A percentile compares a stretch with the other conserved stretches of the same genome.
Evolutionary conservation across 2,797 vertebrate genomes (phyloP).

Genomic region (Setipinna tenuifilis): DNA sequence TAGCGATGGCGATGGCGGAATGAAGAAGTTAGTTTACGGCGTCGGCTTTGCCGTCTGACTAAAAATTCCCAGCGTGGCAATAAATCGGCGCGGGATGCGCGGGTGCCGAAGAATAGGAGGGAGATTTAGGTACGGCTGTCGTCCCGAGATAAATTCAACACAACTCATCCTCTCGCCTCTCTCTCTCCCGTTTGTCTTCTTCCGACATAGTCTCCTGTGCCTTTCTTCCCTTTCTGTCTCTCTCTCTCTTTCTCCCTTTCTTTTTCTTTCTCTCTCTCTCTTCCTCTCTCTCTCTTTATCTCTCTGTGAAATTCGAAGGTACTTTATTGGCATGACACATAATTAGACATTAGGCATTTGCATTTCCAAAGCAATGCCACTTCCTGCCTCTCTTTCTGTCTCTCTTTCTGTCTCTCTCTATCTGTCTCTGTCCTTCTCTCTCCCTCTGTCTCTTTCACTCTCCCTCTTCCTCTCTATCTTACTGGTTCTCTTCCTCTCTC

Average conservation of each 20-base stretch:
- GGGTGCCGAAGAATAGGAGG: background rate
- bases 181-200: background rate
- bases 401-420: background rate
- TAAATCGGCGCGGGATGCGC: background rate
- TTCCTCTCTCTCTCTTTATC: background rate
- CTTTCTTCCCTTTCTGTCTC: background rate
- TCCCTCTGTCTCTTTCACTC: background rate
- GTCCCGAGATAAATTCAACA: background rate
- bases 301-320: too few species aligned
- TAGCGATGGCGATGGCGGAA: background rate
- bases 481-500: too few species aligned
- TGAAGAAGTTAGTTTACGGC: background rate
- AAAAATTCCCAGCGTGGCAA: background rate
- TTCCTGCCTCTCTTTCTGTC: background rate
- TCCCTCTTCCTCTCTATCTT: background rate
- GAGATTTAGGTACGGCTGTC: background rate
- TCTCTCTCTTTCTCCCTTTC: too few species aligned
- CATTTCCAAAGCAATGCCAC: too few species aligned
- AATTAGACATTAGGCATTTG: too few species aligned
- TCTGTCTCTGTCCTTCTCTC: background rate
- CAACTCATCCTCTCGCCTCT: background rate
- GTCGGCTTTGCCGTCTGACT: background rate
- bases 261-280: background rate
- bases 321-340: too few species aligned
- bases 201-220: too few species aligned